phyloP scores from a whole-genome alignment of 2,797 vertebrate species.

The Oophaga sylvatica region DNA sequence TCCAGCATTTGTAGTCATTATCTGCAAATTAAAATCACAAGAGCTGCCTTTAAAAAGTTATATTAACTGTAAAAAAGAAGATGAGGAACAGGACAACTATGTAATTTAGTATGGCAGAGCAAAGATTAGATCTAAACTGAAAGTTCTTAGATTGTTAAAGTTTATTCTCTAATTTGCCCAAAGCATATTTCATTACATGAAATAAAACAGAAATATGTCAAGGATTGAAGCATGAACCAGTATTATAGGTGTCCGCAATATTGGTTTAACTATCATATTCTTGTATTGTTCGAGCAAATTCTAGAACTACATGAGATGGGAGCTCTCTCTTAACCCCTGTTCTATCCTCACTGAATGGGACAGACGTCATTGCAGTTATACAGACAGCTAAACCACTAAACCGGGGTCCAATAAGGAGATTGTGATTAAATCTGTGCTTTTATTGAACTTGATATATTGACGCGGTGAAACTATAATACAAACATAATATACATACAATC shows the following conservation, averaged over 20 bases:
- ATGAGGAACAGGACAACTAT: neutral
- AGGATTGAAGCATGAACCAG: neutral
- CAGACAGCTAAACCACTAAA: too few species aligned
- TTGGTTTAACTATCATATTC: neutral
- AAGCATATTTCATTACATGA: neutral
- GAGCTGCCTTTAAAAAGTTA: conserved; percentile 2
- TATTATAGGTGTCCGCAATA: neutral
- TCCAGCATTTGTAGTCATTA: neutral
- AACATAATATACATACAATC: too few species aligned
- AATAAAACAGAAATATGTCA: neutral
- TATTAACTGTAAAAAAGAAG: neutral
- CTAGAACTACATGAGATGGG: neutral
- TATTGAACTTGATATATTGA: too few species aligned
- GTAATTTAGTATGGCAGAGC: neutral
- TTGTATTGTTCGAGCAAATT: neutral
- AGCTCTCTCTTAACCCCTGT: neutral
- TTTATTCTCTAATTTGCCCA: neutral
- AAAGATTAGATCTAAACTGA: neutral
- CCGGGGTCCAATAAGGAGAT: too few species aligned
- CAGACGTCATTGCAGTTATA: too few species aligned
- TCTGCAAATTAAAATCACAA: neutral
- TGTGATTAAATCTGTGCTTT: too few species aligned
- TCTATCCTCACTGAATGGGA: too few species aligned
- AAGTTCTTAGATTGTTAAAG: neutral
- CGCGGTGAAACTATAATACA: too few species aligned